These are phyloP conservation scores for Ceriagrion tenellum DNA, from an alignment of 2,888 invertebrate species.

Conservation along the genomic window DNA sequence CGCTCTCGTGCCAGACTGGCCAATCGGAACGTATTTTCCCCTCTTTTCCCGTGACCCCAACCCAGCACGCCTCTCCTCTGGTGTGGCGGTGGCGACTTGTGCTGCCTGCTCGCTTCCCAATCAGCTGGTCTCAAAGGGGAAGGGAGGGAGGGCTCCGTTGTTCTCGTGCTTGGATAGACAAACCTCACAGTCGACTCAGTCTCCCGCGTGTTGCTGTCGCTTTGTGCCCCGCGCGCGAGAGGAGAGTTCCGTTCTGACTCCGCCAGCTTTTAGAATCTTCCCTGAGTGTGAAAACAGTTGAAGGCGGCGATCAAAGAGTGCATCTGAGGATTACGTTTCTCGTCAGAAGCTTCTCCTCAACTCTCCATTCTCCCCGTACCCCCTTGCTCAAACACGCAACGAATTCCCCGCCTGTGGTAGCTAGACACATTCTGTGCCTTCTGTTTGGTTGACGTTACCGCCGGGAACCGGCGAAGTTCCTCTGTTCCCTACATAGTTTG, in stretches of 20 bases:
- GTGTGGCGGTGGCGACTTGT: neutral
- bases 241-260: neutral
- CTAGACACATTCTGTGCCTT: neutral
- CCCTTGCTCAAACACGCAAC: neutral
- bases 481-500: too few relatives aligned
- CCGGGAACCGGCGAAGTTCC: neutral
- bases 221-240: neutral
- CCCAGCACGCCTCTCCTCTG: neutral
- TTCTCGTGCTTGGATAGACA: neutral
- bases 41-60: conserved; percentile 33
- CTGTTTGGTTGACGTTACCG: neutral
- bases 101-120: neutral
- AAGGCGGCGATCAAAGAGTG: neutral
- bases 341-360: too few relatives aligned
- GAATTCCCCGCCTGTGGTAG: neutral
- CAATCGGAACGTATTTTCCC: conserved; percentile 37
- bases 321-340: neutral
- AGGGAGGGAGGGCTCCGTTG: neutral
- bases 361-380: too few relatives aligned
- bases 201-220: neutral
- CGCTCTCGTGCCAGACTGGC: conserved; percentile 22
- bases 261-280: neutral
- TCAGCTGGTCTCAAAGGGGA: neutral
- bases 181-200: neutral
- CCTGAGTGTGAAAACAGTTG: neutral